These are phyloP conservation scores for Tetragnatha montana DNA, from an alignment of 2,888 invertebrate species.

Conservation along the genomic window DNA sequence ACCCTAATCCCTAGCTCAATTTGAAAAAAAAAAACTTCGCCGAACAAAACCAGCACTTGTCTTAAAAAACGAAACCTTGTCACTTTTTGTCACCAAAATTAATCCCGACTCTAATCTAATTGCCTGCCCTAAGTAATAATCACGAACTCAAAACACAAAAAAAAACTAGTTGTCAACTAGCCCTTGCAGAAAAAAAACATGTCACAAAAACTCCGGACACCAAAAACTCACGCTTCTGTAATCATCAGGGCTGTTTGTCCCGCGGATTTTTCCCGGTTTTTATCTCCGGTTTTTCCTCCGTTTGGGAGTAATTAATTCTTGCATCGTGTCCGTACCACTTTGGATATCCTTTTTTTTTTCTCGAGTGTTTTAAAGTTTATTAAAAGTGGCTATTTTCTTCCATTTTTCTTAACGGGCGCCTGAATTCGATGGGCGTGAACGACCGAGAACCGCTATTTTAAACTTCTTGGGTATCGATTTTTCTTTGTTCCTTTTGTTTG, in stretches of 20 bases:
- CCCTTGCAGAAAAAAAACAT: neutral
- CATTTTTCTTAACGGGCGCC: neutral
- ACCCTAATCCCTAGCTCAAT: too few relatives aligned
- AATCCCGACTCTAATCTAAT: neutral
- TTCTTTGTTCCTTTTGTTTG: neutral
- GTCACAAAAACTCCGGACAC: neutral
- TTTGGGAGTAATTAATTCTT: neutral
- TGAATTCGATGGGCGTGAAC: neutral
- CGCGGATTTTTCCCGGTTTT: neutral
- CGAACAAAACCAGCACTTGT: neutral
- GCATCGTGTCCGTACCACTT: neutral
- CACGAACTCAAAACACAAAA: neutral
- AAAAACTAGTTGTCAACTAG: neutral
- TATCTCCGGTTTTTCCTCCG: neutral
- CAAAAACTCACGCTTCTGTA: neutral
- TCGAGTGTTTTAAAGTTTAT: neutral
- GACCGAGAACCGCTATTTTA: neutral
- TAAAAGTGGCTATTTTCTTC: neutral
- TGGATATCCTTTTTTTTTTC: neutral
- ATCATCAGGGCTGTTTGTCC: neutral
- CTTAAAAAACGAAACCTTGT: neutral
- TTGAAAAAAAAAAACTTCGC: neutral
- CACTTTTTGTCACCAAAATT: neutral
- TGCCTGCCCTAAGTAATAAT: neutral
- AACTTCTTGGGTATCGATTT: neutral